These are phyloP conservation scores for Anseranas semipalmata DNA, from an alignment of 2,113 vertebrate genomes.

Conservation along the genomic window DNA sequence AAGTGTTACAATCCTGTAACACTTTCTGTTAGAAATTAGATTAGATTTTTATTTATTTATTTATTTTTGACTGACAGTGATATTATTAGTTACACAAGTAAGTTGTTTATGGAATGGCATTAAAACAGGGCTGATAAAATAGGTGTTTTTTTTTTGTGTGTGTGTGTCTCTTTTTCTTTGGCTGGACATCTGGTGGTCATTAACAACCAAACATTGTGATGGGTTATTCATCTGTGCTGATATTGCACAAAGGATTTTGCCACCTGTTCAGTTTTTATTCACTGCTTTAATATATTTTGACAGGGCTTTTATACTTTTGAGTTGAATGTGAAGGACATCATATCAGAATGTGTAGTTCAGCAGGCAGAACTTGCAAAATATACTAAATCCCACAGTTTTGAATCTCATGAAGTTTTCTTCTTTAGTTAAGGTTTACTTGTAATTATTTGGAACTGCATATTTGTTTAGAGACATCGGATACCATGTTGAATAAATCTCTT, in stretches of 20 bases:
- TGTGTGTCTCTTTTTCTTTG: background rate
- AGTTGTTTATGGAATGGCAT: background rate
- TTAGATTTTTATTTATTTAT: background rate
- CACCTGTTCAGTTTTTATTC: slow-evolving; percentile 38
- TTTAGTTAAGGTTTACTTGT: background rate
- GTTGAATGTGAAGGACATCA: background rate
- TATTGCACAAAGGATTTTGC: slow-evolving; percentile 6
- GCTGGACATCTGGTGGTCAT: slow-evolving; percentile 26
- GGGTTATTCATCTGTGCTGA: slow-evolving; percentile 14
- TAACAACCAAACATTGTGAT: slow-evolving; percentile 25
- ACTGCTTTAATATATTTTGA: background rate
- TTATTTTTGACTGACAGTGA: background rate
- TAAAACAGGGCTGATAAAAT: background rate
- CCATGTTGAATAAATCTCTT: background rate
- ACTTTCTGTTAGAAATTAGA: background rate
- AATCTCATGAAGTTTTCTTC: background rate
- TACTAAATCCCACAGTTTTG: background rate
- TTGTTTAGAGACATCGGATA: background rate
- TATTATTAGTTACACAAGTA: background rate
- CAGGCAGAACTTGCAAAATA: background rate
- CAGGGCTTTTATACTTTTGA: background rate
- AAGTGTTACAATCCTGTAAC: background rate
- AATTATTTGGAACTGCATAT: background rate
- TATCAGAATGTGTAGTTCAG: background rate
- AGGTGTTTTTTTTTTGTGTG: background rate